Percentiles rank a stretch among this genome's conserved stretches.
Evolutionary conservation across 1,140 invertebrate species (phyloP).

Genomic region (Sycophaga agraensis): DNA sequence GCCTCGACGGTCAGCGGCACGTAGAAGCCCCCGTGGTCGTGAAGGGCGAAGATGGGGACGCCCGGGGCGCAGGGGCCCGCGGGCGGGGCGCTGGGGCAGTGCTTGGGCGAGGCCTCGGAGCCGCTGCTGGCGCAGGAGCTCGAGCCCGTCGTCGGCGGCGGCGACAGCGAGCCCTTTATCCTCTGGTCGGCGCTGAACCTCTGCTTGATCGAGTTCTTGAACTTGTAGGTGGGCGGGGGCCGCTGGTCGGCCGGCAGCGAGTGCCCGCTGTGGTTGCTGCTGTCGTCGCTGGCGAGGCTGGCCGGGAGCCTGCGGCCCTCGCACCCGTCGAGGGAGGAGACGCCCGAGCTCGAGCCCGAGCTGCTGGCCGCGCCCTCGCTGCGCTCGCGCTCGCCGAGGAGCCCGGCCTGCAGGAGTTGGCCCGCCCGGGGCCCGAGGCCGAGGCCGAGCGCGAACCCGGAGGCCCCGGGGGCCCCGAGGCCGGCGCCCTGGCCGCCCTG

Average conservation of each 20-base stretch:
- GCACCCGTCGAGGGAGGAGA: constrained; percentile 46
- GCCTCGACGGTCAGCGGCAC: constrained; percentile 86
- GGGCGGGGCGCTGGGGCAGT: constrained; percentile 45
- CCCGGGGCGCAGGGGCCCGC: too few relatives aligned
- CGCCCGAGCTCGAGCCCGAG: constrained; percentile 50
- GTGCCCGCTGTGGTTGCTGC: constrained; percentile 41
- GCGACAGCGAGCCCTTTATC: constrained; percentile 49
- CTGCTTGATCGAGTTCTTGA: constrained; percentile 92
- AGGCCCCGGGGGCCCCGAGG: constrained; percentile 58
- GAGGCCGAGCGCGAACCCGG: constrained; percentile 52
- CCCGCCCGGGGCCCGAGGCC: constrained; percentile 48
- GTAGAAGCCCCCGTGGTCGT: constrained; percentile 86
- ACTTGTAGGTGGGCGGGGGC: constrained; percentile 71
- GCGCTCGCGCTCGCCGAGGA: too few relatives aligned
- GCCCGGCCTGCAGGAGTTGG: too few relatives aligned
- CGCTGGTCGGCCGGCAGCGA: neutral
- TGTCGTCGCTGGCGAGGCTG: constrained; percentile 47
- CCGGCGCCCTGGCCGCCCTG: too few relatives aligned
- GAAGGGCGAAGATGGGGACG: constrained; percentile 80
- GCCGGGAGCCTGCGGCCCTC: constrained; percentile 37
- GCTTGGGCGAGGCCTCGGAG: constrained; percentile 6
- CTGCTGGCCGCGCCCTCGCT: too few relatives aligned
- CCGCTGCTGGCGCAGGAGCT: neutral
- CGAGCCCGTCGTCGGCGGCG: constrained; percentile 33
- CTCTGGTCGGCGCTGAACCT: constrained; percentile 65